Conservation (phyloP, 1,140 invertebrate species). For the Oryctes rhinoceros region DNA sequence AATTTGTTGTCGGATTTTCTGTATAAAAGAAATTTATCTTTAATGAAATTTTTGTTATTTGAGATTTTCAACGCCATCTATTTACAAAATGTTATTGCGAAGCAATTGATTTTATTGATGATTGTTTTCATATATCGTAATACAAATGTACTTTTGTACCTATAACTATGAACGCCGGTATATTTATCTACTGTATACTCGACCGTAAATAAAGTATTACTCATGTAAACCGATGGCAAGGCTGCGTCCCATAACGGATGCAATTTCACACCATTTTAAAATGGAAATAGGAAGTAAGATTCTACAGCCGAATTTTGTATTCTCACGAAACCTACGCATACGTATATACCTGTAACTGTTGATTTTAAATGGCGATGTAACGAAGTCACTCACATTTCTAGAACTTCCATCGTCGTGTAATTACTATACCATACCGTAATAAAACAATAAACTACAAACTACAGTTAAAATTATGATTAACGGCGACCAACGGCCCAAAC, state of each 20-base stretch:
- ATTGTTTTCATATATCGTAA: no score
- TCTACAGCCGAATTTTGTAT: conserved; percentile 18
- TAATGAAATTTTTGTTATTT: no score
- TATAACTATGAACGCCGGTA: not conserved
- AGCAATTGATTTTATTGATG: no score
- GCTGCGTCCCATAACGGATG: conserved; percentile 28
- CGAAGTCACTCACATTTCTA: conserved; percentile 19
- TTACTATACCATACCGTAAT: not conserved
- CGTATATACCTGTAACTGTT: not conserved
- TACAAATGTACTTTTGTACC: no score
- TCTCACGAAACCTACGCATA: conserved; percentile 1
- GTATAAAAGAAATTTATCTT: no score
- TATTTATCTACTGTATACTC: not conserved
- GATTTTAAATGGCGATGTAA: not conserved
- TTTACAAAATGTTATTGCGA: no score
- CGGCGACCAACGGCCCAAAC: not conserved
- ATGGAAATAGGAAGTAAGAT: not conserved
- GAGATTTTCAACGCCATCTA: no score
- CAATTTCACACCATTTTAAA: conserved; percentile 30
- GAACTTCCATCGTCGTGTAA: not conserved
- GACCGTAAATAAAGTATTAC: not conserved
- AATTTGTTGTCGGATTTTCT: no score
- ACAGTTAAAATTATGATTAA: conserved; percentile 31
- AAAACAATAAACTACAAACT: conserved; percentile 26
- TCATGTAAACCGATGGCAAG: conserved; percentile 23